phyloP scores from a whole-genome alignment of 2,113 vertebrate genomes.

The Spilogale gracilis region DNA sequence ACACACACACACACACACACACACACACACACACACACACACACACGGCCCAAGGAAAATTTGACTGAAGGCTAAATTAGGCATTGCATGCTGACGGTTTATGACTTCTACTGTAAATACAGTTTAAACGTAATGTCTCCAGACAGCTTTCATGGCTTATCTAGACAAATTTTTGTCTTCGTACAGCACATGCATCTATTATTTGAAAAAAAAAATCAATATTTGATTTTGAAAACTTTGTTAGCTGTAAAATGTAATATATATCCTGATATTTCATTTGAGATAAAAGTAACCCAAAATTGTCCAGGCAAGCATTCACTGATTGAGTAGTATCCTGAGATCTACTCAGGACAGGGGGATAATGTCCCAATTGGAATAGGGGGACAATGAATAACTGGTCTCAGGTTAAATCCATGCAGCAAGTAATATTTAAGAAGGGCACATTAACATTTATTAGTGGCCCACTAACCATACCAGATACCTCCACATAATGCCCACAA shows the following conservation, averaged over 20 bases:
- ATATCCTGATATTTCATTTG: neutral
- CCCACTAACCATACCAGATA: neutral
- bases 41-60: neutral
- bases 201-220: neutral
- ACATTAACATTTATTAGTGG: neutral
- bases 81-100: neutral
- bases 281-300: conserved; percentile 4
- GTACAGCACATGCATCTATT: neutral
- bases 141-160: neutral
- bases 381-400: neutral
- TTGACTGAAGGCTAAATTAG: neutral
- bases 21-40: neutral
- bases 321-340: neutral
- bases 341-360: neutral
- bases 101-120: neutral
- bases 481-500: neutral
- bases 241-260: neutral
- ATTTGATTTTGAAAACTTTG: neutral
- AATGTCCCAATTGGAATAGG: neutral
- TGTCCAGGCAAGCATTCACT: neutral
- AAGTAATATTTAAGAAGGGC: conserved; percentile 35
- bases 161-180: neutral
- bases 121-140: conserved; percentile 10
- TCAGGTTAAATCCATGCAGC: conserved; percentile 4
- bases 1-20: neutral